phyloP scores from a whole-genome alignment of 64 coral and sea anemone species.

The Montipora sp. region DNA sequence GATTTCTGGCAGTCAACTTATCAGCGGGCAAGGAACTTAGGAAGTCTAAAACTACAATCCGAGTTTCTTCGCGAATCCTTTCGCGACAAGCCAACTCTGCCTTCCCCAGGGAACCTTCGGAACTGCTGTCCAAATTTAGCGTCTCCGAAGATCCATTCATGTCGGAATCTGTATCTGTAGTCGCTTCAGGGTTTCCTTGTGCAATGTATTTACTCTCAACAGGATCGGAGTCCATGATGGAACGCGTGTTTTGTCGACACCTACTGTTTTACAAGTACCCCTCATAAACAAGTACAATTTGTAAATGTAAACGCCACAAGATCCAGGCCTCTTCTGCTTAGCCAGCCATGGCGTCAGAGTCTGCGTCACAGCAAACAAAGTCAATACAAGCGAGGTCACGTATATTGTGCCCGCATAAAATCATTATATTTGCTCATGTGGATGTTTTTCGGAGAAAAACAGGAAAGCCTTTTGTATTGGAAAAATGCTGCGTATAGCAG shows the following conservation, averaged over 20 bases:
- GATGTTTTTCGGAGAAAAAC: neutral
- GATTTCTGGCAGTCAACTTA: conserved; percentile 84
- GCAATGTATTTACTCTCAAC: conserved; percentile 34
- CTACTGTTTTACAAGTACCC: neutral
- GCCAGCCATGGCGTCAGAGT: neutral
- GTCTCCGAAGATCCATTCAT: neutral
- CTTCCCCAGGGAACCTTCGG: neutral
- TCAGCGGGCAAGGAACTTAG: conserved; percentile 76
- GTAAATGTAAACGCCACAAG: too few species aligned
- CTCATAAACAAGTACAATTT: too few species aligned
- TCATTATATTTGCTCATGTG: neutral
- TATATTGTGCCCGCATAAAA: too few species aligned
- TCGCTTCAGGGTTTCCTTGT: conserved; percentile 23
- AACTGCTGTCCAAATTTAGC: neutral
- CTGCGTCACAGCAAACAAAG: neutral
- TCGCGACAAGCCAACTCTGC: conserved; percentile 68
- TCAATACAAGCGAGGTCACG: neutral
- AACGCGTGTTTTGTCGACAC: neutral
- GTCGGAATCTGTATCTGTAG: conserved; percentile 34
- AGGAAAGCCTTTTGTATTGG: neutral
- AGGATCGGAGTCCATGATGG: conserved; percentile 2
- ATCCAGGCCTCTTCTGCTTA: neutral
- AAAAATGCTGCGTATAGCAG: neutral
- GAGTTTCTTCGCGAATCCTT: conserved; percentile 86
- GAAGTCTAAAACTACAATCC: conserved; percentile 87